Evolutionary conservation across 2,888 invertebrate species (phyloP).

Genomic region (Tridacna crocea): DNA sequence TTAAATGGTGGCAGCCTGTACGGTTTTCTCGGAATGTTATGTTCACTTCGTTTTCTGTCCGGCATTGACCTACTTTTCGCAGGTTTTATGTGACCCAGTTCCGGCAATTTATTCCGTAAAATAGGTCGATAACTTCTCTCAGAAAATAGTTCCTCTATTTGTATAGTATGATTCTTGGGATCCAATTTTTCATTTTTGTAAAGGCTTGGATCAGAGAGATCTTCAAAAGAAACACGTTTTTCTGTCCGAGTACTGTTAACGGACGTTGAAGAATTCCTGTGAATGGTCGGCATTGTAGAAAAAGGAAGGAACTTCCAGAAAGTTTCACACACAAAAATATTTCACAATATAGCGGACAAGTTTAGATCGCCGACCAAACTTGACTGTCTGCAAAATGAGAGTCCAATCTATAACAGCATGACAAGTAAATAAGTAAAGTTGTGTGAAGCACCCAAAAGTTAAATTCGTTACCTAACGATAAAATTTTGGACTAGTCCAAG

Average conservation of each 20-base stretch:
- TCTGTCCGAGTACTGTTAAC: neutral
- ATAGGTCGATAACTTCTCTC: constrained; percentile 11
- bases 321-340: neutral
- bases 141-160: constrained; percentile 8
- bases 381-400: too few species aligned
- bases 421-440: too few species aligned
- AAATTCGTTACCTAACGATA: too few species aligned
- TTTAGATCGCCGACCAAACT: too few species aligned
- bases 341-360: too few species aligned
- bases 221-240: constrained; percentile 20
- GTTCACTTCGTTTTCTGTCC: neutral
- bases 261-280: neutral
- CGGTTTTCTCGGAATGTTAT: neutral
- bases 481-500: too few species aligned
- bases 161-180: neutral
- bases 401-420: too few species aligned
- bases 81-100: neutral
- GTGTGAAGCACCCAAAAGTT: too few species aligned
- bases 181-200: neutral
- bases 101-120: constrained; percentile 3
- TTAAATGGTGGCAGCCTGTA: constrained; percentile 31
- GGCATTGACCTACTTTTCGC: neutral
- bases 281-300: neutral
- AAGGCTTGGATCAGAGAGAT: neutral
- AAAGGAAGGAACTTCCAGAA: neutral